phyloP scores from a whole-genome alignment of 2,797 vertebrate species.

The Emys orbicularis region DNA sequence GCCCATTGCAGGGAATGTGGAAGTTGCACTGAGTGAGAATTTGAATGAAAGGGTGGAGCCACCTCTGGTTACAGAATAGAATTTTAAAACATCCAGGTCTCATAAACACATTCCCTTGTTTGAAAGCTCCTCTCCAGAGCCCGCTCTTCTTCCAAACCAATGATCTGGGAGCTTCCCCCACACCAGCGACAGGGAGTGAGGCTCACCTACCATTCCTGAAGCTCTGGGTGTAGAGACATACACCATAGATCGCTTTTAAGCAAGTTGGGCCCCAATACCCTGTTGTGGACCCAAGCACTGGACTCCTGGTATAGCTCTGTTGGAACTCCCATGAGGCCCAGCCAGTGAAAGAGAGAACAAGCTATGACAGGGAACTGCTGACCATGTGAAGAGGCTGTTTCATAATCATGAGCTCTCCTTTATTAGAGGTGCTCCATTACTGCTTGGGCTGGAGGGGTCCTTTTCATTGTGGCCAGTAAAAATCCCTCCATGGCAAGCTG shows the following conservation, averaged over 20 bases:
- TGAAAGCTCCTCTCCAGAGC: background rate
- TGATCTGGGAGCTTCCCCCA: background rate
- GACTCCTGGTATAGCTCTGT: background rate
- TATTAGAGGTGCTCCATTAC: background rate
- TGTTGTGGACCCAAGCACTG: fast-evolving
- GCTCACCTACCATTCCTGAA: background rate
- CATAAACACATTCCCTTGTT: fast-evolving
- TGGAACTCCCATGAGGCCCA: background rate
- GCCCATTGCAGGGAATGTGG: background rate
- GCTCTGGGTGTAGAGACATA: background rate
- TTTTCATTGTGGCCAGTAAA: background rate
- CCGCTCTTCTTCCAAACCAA: background rate
- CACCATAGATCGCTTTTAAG: background rate
- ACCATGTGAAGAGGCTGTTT: fast-evolving
- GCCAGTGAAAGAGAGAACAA: background rate
- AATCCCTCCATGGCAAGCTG: background rate
- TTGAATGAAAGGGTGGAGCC: background rate
- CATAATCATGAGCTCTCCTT: background rate
- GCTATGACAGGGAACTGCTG: background rate
- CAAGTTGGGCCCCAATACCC: fast-evolving
- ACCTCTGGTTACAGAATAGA: background rate
- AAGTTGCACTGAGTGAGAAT: background rate
- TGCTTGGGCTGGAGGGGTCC: background rate
- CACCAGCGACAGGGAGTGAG: fast-evolving
- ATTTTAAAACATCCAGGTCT: background rate